phyloP scores from a whole-genome alignment of 2,888 invertebrate genomes.

The Metellina segmentata region DNA sequence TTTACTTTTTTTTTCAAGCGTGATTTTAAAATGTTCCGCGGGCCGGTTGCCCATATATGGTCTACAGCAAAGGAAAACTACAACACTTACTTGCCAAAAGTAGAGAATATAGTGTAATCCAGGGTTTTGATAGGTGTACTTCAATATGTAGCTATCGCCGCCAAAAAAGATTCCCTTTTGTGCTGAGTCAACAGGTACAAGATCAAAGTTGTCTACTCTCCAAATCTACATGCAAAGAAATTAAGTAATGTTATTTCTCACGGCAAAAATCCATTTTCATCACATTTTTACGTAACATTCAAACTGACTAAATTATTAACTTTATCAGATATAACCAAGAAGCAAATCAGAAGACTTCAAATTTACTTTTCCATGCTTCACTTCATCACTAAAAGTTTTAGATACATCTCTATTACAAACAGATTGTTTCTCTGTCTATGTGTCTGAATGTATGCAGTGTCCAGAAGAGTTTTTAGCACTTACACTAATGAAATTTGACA shows the following conservation, averaged over 20 bases:
- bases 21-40: too few species aligned
- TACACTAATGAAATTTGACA: too few species aligned
- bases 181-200: conserved; percentile 82
- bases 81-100: conserved; percentile 85
- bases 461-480: too few species aligned
- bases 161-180: conserved; percentile 85
- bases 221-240: conserved; percentile 79
- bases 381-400: too few species aligned
- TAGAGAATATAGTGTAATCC: conserved; percentile 85
- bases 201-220: conserved; percentile 83
- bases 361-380: not conserved
- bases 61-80: too few species aligned
- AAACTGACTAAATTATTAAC: too few species aligned
- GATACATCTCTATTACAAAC: too few species aligned
- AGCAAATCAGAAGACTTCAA: not conserved
- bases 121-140: conserved; percentile 84
- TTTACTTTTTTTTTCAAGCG: too few species aligned
- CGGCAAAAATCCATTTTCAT: not conserved
- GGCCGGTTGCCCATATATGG: too few species aligned
- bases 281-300: not conserved
- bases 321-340: not conserved
- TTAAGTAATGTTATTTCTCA: not conserved
- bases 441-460: too few species aligned
- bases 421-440: too few species aligned
- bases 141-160: conserved; percentile 86